Evolutionary conservation across 2,888 invertebrate species (phyloP).

Genomic region (Salticus scenicus): DNA sequence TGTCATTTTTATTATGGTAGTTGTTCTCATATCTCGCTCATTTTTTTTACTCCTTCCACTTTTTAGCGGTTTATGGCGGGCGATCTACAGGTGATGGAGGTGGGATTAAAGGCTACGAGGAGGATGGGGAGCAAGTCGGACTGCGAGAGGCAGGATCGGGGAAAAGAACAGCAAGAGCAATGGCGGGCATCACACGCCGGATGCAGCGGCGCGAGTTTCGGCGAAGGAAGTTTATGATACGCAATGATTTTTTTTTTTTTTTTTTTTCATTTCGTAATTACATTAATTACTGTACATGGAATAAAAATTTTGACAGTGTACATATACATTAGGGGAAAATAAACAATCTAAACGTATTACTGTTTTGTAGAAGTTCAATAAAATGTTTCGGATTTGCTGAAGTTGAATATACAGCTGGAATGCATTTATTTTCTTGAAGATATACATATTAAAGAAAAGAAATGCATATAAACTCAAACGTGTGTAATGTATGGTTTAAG

Average conservation of each 20-base stretch:
- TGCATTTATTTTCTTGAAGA: no score
- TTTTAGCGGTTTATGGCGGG: not conserved
- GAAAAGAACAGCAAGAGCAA: constrained; percentile 63
- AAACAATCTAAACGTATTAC: no score
- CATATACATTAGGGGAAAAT: no score
- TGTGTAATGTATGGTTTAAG: no score
- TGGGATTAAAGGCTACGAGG: constrained; percentile 19
- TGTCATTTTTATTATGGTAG: not conserved
- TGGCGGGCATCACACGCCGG: constrained; percentile 52
- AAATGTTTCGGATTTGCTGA: no score
- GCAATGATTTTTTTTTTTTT: constrained; percentile 13
- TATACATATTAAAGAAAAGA: no score
- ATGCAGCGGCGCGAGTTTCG: constrained; percentile 36
- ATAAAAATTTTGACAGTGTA: no score
- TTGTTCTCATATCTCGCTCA: not conserved
- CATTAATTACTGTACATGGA: no score
- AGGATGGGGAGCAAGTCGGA: constrained; percentile 32
- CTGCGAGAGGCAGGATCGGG: constrained; percentile 30
- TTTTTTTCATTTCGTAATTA: no score
- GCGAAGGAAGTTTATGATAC: not conserved
- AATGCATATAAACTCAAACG: no score
- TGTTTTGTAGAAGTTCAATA: no score
- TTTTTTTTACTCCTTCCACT: not conserved
- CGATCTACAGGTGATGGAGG: constrained; percentile 9
- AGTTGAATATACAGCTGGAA: no score